A percentile compares a stretch with the other conserved stretches of the same genome.
These are phyloP conservation scores for Ischnura elegans DNA, from an alignment of 2,888 invertebrate genomes.

Conservation along the genomic window DNA sequence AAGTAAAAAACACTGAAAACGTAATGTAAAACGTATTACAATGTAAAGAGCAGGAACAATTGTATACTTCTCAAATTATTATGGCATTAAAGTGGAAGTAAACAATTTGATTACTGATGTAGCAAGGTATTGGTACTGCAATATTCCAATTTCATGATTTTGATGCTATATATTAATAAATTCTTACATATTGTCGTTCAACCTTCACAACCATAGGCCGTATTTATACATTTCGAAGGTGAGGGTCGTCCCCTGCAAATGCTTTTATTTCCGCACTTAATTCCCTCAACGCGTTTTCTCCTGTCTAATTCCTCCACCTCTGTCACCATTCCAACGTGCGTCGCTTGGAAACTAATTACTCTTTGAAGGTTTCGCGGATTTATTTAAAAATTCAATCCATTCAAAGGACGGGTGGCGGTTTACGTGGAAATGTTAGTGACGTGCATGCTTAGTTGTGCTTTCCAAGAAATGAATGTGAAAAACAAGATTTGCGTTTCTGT, in stretches of 20 bases:
- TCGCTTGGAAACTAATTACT: background rate
- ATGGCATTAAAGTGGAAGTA: no score
- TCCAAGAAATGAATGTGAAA: background rate
- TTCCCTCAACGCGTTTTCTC: background rate
- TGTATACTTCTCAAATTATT: no score
- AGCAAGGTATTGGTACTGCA: no score
- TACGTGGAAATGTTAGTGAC: background rate
- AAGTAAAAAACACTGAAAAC: no score
- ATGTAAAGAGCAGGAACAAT: no score
- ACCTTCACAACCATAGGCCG: background rate
- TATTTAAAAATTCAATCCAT: background rate
- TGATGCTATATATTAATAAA: no score
- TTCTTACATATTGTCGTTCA: background rate
- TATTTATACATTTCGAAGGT: background rate
- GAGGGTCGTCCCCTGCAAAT: background rate
- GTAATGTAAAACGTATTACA: no score
- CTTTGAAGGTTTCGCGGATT: background rate
- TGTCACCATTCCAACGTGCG: background rate
- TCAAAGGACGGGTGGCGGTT: background rate
- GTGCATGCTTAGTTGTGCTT: background rate
- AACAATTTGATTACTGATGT: no score
- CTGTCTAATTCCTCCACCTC: background rate
- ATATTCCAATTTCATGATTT: no score
- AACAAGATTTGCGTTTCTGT: background rate
- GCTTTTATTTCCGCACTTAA: background rate